Evolutionary conservation across 2,888 invertebrate species (phyloP), one percentile per base, ranked within the genome.

Genomic region (Ceratothoa steindachneri): DNA sequence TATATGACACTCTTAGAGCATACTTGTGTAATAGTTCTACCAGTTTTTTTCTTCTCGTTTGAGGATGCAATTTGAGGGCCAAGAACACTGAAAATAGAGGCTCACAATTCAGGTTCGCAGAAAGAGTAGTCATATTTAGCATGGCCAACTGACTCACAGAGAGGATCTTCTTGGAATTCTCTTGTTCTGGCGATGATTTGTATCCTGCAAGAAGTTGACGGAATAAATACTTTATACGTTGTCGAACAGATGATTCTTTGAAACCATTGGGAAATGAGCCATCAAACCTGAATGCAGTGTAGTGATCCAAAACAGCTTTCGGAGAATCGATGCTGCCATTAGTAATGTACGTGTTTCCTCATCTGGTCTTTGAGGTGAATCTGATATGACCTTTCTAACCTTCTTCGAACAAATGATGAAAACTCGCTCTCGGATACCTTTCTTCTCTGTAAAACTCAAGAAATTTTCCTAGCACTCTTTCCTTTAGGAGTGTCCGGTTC

Each of bases 321-420:
- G 60, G 19, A 60, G 60, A 60, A 60, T 60, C 5, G 60, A 60
- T 60, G 60, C 60, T n/a, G 19, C 60, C n/a, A 60, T 9, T n/a
- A 60, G 60, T 60, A 60, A n/a, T 7, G 60, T 60, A n/a, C n/a
- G n/a, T n/a, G 60, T 9, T 60, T 60, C 60, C n/a, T n/a, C 60
- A 5, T 60, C 24, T 60, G n/a, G n/a, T n/a, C n/a, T n/a, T n/a
- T n/a, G n/a, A n/a, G n/a, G n/a, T 24, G 60, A 5, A 24, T 24
- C 24, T 22, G n/a, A 60, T 7, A 60, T 60, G n/a, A 60, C n/a
- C 24, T 60, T 60, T n/a, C 60, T 5, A 60, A 19, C 60, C n/a
- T 5, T 60, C n/a, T 5, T 24, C n/a, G 60, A 60, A 19, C 60
- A 60, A n/a, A 22, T 19, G 24, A 60, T 5, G 60, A 60, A 60